Conservation (phyloP, 2,113 vertebrate genomes). For the Chiloscyllium plagiosum region DNA sequence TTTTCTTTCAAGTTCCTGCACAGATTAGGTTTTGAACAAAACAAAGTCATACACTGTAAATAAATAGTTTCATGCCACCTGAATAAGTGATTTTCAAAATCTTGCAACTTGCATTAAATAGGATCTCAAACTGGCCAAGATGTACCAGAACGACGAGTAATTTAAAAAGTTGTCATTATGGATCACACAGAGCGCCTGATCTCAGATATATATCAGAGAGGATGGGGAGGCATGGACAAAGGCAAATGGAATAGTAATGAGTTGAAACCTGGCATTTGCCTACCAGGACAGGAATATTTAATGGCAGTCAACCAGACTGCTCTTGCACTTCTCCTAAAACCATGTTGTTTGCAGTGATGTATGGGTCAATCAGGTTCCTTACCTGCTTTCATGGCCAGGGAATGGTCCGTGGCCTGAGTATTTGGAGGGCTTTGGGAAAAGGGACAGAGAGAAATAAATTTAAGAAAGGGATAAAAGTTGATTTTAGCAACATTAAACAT, state of each 20-base stretch:
- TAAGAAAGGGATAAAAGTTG: conserved; percentile 5
- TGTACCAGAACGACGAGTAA: neutral
- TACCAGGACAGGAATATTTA: neutral
- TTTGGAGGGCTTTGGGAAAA: conserved; percentile 32
- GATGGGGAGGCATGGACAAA: neutral
- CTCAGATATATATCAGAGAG: neutral
- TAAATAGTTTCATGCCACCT: neutral
- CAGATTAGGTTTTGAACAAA: neutral
- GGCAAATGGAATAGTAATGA: neutral
- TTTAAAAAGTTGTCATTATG: neutral
- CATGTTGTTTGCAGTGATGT: neutral
- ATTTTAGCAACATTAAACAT: conserved; percentile 7
- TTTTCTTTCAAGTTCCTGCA: neutral
- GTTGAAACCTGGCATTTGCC: neutral
- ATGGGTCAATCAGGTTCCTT: conserved; percentile 13
- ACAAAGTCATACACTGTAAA: neutral
- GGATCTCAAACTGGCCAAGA: neutral
- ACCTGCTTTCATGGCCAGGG: conserved; percentile 29
- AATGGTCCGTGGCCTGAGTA: conserved; percentile 25
- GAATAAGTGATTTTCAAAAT: neutral
- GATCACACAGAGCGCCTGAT: neutral
- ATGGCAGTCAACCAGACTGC: neutral
- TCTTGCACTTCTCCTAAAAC: neutral
- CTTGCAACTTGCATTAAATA: neutral
- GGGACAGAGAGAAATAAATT: conserved; percentile 35